Percentiles rank a stretch among this genome's conserved stretches.
These are phyloP conservation scores for Bothrops alternatus DNA, from an alignment of 2,797 vertebrate genomes.

Conservation along the genomic window DNA sequence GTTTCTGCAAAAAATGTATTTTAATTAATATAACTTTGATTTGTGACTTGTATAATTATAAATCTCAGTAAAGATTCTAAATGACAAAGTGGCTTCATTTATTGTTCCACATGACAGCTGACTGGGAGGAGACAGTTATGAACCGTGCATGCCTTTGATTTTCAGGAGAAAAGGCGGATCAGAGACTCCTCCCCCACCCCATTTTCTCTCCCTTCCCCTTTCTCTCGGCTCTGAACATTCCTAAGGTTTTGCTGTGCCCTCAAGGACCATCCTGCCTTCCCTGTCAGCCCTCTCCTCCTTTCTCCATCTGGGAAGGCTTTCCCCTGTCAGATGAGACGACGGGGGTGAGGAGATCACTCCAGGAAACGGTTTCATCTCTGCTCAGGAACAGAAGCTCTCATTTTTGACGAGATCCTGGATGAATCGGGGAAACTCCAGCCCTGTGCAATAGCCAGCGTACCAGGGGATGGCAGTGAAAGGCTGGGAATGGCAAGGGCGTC, in stretches of 20 bases:
- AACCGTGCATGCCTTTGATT: not conserved
- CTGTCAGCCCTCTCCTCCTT: not conserved
- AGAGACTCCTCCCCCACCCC: not conserved
- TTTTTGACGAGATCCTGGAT: not conserved
- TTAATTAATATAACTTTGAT: not conserved
- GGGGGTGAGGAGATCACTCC: not conserved
- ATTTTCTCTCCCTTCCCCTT: not conserved
- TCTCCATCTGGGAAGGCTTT: no score
- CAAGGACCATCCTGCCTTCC: not conserved
- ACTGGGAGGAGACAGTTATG: not conserved
- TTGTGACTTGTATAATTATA: not conserved
- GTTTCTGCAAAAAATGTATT: not conserved
- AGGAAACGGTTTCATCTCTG: not conserved
- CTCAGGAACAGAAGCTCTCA: not conserved
- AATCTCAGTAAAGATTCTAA: not conserved
- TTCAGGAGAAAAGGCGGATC: not conserved
- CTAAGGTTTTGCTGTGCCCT: not conserved
- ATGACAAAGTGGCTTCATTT: not conserved
- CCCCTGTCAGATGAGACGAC: not conserved
- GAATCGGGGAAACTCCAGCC: not conserved
- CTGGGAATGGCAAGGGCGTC: not conserved
- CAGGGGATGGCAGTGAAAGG: not conserved
- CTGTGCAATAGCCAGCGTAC: not conserved
- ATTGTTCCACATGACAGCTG: not conserved
- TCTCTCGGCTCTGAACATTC: not conserved